These are phyloP conservation scores for Dryas iulia DNA, from an alignment of 1,140 invertebrate genomes.

Conservation along the genomic window DNA sequence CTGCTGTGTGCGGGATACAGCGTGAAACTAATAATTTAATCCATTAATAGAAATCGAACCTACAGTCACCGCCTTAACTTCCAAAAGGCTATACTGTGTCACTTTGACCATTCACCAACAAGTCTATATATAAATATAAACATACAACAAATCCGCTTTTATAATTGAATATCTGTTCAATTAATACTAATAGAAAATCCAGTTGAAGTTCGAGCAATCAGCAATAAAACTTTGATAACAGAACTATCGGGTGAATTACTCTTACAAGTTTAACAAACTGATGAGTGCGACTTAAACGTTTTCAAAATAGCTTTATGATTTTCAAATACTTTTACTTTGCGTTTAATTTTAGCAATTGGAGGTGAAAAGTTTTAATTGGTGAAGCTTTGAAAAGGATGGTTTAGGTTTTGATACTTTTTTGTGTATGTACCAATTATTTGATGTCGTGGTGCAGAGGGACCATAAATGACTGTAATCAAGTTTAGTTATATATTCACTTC, in stretches of 20 bases:
- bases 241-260: constrained; percentile 10
- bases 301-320: neutral
- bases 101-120: too few relatives aligned
- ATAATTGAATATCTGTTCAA: neutral
- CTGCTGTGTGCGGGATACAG: too few relatives aligned
- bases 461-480: too few relatives aligned
- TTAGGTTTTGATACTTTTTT: neutral
- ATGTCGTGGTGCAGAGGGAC: too few relatives aligned
- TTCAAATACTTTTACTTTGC: neutral
- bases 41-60: too few relatives aligned
- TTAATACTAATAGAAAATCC: neutral
- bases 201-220: neutral
- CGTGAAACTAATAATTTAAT: too few relatives aligned
- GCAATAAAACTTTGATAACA: constrained; percentile 9
- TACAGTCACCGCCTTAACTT: too few relatives aligned
- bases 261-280: constrained; percentile 5
- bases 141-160: neutral
- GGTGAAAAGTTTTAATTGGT: neutral
- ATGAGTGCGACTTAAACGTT: neutral
- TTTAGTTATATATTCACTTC: too few relatives aligned
- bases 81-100: too few relatives aligned
- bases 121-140: neutral
- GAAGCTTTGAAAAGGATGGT: neutral
- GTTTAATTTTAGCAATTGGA: neutral
- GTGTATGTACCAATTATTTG: too few relatives aligned